Base-by-base conservation (phyloP, 1,140 invertebrate species). In the Frieseomelitta varia region DNA sequence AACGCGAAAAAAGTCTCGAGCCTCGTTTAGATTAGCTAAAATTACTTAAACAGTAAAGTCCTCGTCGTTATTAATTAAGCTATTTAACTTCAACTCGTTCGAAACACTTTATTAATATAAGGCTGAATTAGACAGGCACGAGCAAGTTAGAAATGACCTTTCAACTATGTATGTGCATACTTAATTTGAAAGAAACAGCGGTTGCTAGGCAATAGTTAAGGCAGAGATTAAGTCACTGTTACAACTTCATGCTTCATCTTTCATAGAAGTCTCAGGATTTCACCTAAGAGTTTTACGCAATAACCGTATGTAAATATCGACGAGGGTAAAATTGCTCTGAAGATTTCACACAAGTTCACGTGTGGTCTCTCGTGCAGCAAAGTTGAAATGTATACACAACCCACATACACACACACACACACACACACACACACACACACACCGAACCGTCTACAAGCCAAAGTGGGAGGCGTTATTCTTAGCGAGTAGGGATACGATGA, bases 401-500 rank as follows among this genome's bases (percentile, higher is more conserved):
- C 55, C 30, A 19, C n/a, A n/a, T n/a, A n/a, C n/a, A n/a, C n/a
- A n/a, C n/a, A n/a, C 51, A 47, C 47, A 27, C 67, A 53, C 47
- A 39, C 39, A 39, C 39, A 39, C 39, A 39, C 4, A 39, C 39
- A 8, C 39, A 47, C 0, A 47, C 6, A 47, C 39, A 47, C 39
- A 47, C 61, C 24, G 51, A 51, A 34, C 58, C 56, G 56, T 65
- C 67, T 47, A 69, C 63, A 72, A 51, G 55, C 47, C 65, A 53
- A 58, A 73, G 84, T 85, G 79, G 84, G 84, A 73, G 84, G 84
- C 51, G 80, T 85, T 76, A 71, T 76, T 68, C 39, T 53, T 21
- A 21, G 30, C 10, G 80, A 53, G 74, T 68, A 81, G 80, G 84
- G 73, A 85, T 82, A 80, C 84, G 53, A 69, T 56, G 55, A 81